These are phyloP conservation scores for Sus cebifrons DNA, from an alignment of 2,797 vertebrate genomes.

Conservation along the genomic window DNA sequence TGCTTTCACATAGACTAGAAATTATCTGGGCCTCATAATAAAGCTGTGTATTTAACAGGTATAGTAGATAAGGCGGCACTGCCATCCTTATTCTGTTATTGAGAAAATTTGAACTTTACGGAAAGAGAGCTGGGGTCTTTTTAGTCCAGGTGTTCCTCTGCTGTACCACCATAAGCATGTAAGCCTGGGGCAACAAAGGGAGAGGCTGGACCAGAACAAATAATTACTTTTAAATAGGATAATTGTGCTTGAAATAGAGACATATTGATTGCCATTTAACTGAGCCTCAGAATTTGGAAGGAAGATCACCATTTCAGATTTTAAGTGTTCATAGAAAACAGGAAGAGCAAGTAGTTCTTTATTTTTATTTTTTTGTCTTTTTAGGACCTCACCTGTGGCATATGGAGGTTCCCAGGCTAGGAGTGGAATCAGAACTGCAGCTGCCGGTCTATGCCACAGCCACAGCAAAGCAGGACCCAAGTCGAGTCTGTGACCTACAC, in stretches of 20 bases:
- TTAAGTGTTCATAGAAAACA: slow-evolving; percentile 40
- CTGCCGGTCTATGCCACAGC: too few relatives aligned
- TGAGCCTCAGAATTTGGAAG: neutral
- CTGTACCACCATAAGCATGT: neutral
- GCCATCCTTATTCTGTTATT: neutral
- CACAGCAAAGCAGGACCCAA: too few relatives aligned
- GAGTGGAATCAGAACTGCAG: too few relatives aligned
- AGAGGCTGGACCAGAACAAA: neutral
- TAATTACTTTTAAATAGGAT: neutral
- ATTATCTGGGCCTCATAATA: neutral
- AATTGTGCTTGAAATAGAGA: neutral
- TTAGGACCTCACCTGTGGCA: too few relatives aligned
- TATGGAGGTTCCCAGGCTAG: too few relatives aligned
- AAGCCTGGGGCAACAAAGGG: neutral
- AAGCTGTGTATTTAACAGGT: neutral
- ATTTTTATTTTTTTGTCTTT: neutral
- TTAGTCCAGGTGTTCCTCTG: neutral
- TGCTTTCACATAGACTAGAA: neutral
- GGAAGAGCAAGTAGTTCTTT: neutral
- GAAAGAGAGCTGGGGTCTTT: neutral
- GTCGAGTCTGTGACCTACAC: too few relatives aligned
- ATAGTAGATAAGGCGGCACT: neutral
- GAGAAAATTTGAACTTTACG: slow-evolving; percentile 1
- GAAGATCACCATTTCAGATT: neutral
- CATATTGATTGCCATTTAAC: neutral